Evolutionary conservation across 2,888 invertebrate species (phyloP).

Genomic region (Leptothorax acervorum): DNA sequence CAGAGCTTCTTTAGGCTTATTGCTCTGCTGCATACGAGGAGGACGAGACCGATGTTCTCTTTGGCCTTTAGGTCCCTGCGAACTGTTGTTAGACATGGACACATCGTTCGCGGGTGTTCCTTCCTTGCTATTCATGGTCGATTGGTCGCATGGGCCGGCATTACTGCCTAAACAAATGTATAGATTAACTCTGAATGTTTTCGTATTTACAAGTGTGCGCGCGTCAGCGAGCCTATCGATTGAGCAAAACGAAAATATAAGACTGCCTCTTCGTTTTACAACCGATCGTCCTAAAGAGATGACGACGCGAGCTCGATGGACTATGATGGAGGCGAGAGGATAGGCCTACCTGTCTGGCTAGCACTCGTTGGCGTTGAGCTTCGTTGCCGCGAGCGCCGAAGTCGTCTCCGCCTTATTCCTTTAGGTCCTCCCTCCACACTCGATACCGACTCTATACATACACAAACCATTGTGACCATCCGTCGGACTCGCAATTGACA

Average conservation of each 20-base stretch:
- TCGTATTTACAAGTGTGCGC: background rate
- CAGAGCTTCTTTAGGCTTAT: slow-evolving; percentile 89
- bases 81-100: slow-evolving; percentile 80
- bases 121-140: slow-evolving; percentile 82
- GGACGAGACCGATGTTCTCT: slow-evolving; percentile 83
- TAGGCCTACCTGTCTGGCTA: slow-evolving; percentile 80
- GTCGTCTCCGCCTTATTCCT: slow-evolving; percentile 83
- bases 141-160: slow-evolving; percentile 82
- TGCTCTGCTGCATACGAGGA: slow-evolving; percentile 84
- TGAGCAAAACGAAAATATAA: background rate
- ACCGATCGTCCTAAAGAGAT: slow-evolving; percentile 73
- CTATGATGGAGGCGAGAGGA: background rate
- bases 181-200: slow-evolving; percentile 67
- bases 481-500: slow-evolving; percentile 55
- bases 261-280: background rate
- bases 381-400: slow-evolving; percentile 81
- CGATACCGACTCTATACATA: slow-evolving; percentile 87
- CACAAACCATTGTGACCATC: slow-evolving; percentile 85
- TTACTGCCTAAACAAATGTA: slow-evolving; percentile 80
- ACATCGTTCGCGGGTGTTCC: slow-evolving; percentile 82
- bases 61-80: slow-evolving; percentile 83
- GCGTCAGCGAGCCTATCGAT: slow-evolving; percentile 5
- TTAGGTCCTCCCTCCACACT: slow-evolving; percentile 88
- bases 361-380: slow-evolving; percentile 84
- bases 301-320: background rate